Conservation (phyloP, 2,797 vertebrate species). For the Rhinogobio ventralis region DNA sequence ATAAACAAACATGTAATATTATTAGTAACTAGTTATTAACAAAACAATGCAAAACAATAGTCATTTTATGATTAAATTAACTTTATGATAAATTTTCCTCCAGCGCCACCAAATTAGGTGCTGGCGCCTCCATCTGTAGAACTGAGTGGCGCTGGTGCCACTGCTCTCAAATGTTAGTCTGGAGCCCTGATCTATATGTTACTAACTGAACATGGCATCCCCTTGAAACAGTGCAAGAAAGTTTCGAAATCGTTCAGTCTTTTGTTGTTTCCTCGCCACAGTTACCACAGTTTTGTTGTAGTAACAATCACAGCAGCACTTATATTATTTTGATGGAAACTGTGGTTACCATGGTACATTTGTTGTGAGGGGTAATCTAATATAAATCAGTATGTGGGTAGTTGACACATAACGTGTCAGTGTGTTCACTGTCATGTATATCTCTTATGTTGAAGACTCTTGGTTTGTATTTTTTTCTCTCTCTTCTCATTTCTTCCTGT, state of each 20-base stretch:
- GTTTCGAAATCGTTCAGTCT: not conserved
- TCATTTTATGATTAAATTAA: too few relatives aligned
- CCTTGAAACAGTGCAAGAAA: not conserved
- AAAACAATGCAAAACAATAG: too few relatives aligned
- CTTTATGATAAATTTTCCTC: too few relatives aligned
- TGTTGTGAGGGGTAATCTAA: not conserved
- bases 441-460: not conserved
- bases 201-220: not conserved
- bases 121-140: too few relatives aligned
- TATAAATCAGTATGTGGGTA: not conserved
- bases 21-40: too few relatives aligned
- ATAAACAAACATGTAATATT: too few relatives aligned
- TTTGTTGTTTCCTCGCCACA: not conserved
- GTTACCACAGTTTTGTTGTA: not conserved
- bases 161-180: too few relatives aligned
- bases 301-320: not conserved
- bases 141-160: too few relatives aligned
- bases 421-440: not conserved
- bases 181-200: not conserved
- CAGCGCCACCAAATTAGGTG: too few relatives aligned
- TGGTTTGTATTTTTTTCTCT: not conserved
- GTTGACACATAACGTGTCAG: not conserved
- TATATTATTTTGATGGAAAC: not conserved
- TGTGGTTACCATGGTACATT: not conserved
- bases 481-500: not conserved